phyloP scores from a whole-genome alignment of 37 sponge, comb jelly and placozoan species.

The Beroe ovata region DNA sequence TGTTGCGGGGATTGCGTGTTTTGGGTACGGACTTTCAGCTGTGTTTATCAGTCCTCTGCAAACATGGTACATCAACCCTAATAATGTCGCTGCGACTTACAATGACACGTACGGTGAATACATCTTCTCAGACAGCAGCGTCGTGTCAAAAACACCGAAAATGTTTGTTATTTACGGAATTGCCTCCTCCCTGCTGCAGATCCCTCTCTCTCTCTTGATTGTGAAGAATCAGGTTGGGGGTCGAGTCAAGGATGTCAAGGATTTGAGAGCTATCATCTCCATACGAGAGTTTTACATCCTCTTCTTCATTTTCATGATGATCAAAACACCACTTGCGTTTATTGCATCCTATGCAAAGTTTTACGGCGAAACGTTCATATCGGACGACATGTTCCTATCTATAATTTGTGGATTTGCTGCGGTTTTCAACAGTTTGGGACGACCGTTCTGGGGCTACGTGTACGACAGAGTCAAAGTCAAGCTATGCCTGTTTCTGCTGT shows the following conservation, averaged over 20 bases:
- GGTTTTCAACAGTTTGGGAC: slow-evolving; percentile 9
- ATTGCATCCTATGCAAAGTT: slow-evolving; percentile 53
- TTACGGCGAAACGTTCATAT: slow-evolving; percentile 19
- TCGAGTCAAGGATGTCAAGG: too few relatives aligned
- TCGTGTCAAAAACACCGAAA: not conserved
- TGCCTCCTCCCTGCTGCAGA: not conserved
- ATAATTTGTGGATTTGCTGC: not conserved
- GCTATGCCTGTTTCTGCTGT: not conserved
- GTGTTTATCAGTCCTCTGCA: slow-evolving; percentile 12
- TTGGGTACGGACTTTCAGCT: slow-evolving; percentile 31
- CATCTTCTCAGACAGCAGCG: not conserved
- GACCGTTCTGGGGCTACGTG: slow-evolving; percentile 46
- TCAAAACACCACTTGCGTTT: slow-evolving; percentile 23
- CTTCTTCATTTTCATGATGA: slow-evolving; percentile 22
- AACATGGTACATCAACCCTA: slow-evolving; percentile 32
- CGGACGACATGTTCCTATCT: slow-evolving; percentile 36
- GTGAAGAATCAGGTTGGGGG: not conserved
- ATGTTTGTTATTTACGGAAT: slow-evolving; percentile 2
- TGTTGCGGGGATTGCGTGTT: slow-evolving; percentile 3
- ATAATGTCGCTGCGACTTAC: not conserved
- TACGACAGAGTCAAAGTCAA: slow-evolving; percentile 18
- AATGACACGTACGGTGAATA: not conserved
- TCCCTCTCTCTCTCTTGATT: not conserved
- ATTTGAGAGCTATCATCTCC: not conserved
- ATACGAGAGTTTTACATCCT: slow-evolving; percentile 19